Evolutionary conservation across 2,113 vertebrate genomes (phyloP), one percentile per base, ranked within the genome.

Genomic region (Meleagris gallopavo): DNA sequence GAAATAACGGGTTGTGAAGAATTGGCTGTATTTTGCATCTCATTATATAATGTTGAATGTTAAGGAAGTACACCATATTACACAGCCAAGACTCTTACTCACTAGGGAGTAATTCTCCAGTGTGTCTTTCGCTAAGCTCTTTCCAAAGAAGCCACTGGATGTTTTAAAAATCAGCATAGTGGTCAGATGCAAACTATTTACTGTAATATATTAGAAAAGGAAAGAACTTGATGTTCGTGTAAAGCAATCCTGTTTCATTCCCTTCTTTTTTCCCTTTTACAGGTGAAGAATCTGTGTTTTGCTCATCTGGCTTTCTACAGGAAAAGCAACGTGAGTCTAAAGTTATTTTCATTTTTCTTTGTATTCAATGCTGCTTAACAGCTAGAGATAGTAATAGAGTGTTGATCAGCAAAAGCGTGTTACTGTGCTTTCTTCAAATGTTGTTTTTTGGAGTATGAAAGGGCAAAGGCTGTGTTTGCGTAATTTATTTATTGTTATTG

Each of bases 261-360:
- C 41, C 41, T 43, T 73, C 2, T 72, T 88, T 83, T 77, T 88
- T 55, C 21, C 79, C 87, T 88, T 86, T 64, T 64, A 21, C 95
- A 98, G 97, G 96, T 87, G 97, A 98, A 64, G 97, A 94, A 18
- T 77, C 93, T 20, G 2, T 45, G 1, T 93, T 95, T 13, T 97
- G 97, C 74, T 97, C 97, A 1, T 97, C 97, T 64, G 96, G 94
- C 46, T 52, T 97, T 83, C 96, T 98, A 7, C 97, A 98, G 86
- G 98, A 98, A 80, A 98, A 98, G 38, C 97, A 98, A 88, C 84
- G 97, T 98, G 94, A 98, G 98, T 97, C 67, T 36, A 13, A 75
- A 72, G 19, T 81, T 86, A 8, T 78, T 83, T 18, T 72, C 21
- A 6, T 48, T 78, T 89, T 57, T 4, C 6, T 76, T 91, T 36